Evolutionary conservation across 2,797 vertebrate species (phyloP).

Genomic region (Danio tinwini): DNA sequence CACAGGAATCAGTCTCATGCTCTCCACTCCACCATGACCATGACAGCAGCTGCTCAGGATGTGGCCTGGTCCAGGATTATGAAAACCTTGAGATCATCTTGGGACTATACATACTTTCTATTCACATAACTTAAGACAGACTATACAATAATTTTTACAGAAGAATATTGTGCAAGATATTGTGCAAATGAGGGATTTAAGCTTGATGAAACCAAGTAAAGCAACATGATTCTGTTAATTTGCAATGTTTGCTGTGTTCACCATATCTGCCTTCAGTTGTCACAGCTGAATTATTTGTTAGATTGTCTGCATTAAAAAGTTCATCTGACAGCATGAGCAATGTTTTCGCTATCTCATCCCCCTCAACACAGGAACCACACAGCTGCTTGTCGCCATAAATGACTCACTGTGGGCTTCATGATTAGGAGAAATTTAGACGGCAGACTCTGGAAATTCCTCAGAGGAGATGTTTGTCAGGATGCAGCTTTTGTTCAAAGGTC

Average conservation of each 20-base stretch:
- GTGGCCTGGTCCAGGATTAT: no score
- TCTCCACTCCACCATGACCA: no score
- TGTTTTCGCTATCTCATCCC: constrained; percentile 10
- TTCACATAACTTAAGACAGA: no score
- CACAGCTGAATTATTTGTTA: background rate
- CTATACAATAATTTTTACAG: no score
- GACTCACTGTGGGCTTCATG: constrained; percentile 4
- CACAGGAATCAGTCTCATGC: no score
- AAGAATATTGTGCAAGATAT: no score
- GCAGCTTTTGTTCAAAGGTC: background rate
- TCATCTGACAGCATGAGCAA: constrained; percentile 18
- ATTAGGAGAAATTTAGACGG: constrained; percentile 29
- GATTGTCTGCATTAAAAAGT: background rate
- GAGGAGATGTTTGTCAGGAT: constrained; percentile 25
- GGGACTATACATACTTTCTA: no score
- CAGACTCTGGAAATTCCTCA: constrained; percentile 1
- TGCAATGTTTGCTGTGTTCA: background rate
- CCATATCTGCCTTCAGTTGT: background rate
- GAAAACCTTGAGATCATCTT: no score
- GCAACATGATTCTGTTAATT: no score
- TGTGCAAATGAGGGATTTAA: no score
- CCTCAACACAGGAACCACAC: constrained; percentile 12
- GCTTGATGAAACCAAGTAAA: no score
- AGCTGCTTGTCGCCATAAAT: constrained; percentile 30
- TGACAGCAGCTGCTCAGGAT: no score